Base-by-base conservation (phyloP, 2,797 vertebrate genomes). In the Microcaecilia unicolor region DNA sequence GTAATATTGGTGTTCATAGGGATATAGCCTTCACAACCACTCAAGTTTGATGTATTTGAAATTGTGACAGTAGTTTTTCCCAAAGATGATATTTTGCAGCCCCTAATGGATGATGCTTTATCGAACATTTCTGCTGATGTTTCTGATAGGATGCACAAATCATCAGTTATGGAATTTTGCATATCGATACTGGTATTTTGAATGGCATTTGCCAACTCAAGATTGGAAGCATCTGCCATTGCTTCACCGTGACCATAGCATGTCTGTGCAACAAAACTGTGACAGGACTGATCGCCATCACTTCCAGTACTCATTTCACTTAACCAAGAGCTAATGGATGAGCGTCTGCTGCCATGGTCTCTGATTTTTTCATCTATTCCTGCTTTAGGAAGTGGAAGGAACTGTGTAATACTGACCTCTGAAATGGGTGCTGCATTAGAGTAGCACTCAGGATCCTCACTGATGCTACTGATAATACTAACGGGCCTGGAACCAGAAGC, bases 401-500 rank as follows among this genome's bases (percentile, higher is more conserved):
- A 67, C 29, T 81, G 83, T 3, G 82, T 78, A 35, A 69, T 73
- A 50, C 65, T 76, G 28, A 75, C 62, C 25, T 78, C 83, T 6
- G 74, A 72, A 31, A 67, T 51, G 3, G 70, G 65, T 24, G 73
- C 76, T 32, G 76, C 53, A 21, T 67, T 65, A 10, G 81, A 72
- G 57, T 82, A 77, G 37, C 81, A 70, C 32, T 88, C 88, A 17
- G 82, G 64, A 43, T 97, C 95, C 44, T 96, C 91, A 8, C 80
- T 84, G 52, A 94, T 67, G 48, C 93, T 96, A 49, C 93, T 89
- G 30, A 99, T 99, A 41, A 98, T 99, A 61, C 87, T 92, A 48
- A 98, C 90, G 4, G 92, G 90, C 40, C 89, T 78, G 21, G 88
- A 88, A 26, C 81, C 80, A 0, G 83, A 81, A 8, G 79, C 75